Conservation (phyloP, 2,113 vertebrate genomes). For the Amphilophus citrinellus region DNA sequence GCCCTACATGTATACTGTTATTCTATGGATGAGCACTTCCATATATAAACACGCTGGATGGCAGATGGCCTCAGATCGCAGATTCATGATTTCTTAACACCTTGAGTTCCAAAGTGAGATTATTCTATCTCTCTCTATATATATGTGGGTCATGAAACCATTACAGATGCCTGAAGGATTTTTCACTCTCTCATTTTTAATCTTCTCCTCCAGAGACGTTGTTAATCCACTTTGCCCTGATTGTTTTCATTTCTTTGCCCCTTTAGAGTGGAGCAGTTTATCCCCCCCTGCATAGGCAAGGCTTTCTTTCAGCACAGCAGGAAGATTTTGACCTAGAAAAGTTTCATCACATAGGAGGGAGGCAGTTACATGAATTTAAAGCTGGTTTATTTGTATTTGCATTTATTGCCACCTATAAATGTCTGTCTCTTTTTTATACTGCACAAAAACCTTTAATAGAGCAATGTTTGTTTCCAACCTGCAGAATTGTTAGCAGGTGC, state of each 20-base stretch:
- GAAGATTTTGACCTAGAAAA: slow-evolving; percentile 50
- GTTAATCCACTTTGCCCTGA: slow-evolving; percentile 63
- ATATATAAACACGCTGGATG: not conserved
- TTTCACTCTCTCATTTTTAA: slow-evolving; percentile 58
- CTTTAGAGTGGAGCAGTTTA: slow-evolving; percentile 15
- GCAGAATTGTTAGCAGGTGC: not conserved
- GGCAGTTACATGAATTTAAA: slow-evolving; percentile 1
- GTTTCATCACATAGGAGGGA: slow-evolving; percentile 1
- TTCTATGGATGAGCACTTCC: not conserved
- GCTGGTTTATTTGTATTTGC: slow-evolving; percentile 12
- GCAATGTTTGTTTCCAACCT: not conserved
- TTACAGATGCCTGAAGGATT: slow-evolving; percentile 57
- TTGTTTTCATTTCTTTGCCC: slow-evolving; percentile 59
- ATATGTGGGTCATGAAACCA: slow-evolving; percentile 68
- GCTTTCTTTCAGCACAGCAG: slow-evolving; percentile 24
- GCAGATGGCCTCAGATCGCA: slow-evolving; percentile 13
- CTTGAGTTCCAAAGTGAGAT: slow-evolving; percentile 1
- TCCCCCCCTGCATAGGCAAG: not conserved
- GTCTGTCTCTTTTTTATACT: not conserved
- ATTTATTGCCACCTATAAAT: not conserved
- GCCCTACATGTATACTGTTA: not conserved
- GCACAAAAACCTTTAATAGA: slow-evolving; percentile 1
- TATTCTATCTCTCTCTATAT: not conserved
- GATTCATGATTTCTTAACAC: slow-evolving; percentile 1
- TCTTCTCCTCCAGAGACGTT: slow-evolving; percentile 55